Base-by-base conservation (phyloP, 2,113 vertebrate species). In the Burhinus bistriatus region DNA sequence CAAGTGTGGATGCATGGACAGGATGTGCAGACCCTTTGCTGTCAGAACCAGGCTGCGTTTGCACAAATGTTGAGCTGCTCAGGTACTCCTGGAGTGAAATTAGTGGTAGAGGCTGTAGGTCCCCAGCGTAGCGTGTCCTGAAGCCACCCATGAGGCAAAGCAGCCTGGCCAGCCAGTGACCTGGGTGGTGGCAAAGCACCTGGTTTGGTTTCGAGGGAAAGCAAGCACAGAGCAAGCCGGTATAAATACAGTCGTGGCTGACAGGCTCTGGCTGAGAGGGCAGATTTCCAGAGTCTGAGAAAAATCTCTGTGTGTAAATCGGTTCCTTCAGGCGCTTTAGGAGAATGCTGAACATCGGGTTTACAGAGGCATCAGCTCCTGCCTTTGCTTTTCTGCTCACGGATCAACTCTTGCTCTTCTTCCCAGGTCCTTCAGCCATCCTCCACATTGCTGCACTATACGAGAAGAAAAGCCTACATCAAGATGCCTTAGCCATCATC, bases 151-250 rank as follows among this genome's bases (percentile, higher is more conserved):
- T n/a, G 72, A 38, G 44, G 55, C 49, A 66, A 30, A 57, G 45
- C 45, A 69, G 30, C 65, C 65, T 57, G 55, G 36, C 49, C 52
- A 68, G 44, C 34, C 1, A 2, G 19, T 34, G 72, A 52, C 17
- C 26, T 0, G 4, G 13, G 12, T 2, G 4, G 65, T 52, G 45
- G 64, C 34, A 65, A 81, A 75, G 30, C 2, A 2, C 42, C 29
- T 0, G 1, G 5, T 58, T 30, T 51, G 52, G 22, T 34, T 75
- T 42, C 0, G 10, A 82, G 51, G 29, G 73, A 34, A 84, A 42
- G 47, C 2, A 4, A 62, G 15, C 59, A 22, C 1, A 1, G 22
- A 61, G 34, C 27, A 52, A 44, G n/a, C 30, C 0, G 1, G 26
- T 66, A 7, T 32, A 71, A 54, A 52, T 57, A 40, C 4, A 6